Percentiles rank a stretch among this genome's conserved stretches.
These are phyloP conservation scores for Heliconius nattereri DNA, from an alignment of 1,140 invertebrate species.

Conservation along the genomic window DNA sequence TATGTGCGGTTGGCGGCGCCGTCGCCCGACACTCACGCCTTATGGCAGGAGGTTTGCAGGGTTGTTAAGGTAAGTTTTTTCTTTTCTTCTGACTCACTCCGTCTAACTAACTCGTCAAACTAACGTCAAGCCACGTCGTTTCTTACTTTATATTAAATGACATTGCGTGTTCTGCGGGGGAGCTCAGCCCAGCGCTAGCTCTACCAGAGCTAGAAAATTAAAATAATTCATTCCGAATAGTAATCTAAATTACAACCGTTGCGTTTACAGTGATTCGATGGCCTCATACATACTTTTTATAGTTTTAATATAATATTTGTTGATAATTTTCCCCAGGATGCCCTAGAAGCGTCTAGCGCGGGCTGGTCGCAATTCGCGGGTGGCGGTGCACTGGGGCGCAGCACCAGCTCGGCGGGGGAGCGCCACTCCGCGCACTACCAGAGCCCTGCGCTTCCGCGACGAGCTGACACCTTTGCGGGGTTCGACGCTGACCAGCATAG, in stretches of 20 bases:
- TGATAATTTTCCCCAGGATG: conserved; percentile 35
- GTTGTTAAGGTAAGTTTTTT: conserved; percentile 83
- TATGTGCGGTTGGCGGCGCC: conserved; percentile 72
- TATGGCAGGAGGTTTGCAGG: conserved; percentile 87
- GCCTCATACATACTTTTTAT: no score
- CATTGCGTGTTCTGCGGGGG: no score
- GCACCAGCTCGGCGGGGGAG: conserved; percentile 95
- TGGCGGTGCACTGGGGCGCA: conserved; percentile 90
- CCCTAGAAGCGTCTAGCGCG: conserved; percentile 49
- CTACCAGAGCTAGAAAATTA: no score
- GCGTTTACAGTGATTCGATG: no score
- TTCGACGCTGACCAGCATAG: conserved; percentile 87
- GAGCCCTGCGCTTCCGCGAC: conserved; percentile 91
- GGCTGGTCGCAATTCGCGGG: conserved; percentile 80
- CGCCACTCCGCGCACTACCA: conserved; percentile 91
- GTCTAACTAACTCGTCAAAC: no score
- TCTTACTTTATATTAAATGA: no score
- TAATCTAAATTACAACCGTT: no score
- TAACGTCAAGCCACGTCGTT: no score
- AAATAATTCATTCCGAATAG: no score
- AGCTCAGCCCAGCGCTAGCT: no score
- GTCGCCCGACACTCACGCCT: conserved; percentile 83
- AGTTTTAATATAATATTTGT: no score
- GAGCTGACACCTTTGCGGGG: conserved; percentile 97
- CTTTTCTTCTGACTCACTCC: no score